A percentile compares a stretch with the other conserved stretches of the same genome.
Evolutionary conservation across 2,113 vertebrate species (phyloP).

Genomic region (Addax nasomaculatus): DNA sequence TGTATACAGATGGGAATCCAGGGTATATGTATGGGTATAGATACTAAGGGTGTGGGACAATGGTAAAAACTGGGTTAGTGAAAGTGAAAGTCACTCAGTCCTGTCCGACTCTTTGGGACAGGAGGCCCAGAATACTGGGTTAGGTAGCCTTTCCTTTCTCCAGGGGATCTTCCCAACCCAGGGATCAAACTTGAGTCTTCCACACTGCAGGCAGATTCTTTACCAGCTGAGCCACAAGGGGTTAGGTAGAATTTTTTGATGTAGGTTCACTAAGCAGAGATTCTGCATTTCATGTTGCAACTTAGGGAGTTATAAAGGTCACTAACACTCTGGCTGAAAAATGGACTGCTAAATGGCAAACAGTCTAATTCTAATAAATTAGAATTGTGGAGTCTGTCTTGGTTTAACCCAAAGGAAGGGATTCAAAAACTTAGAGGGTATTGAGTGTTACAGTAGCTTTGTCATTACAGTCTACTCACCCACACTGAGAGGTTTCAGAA

Average conservation of each 20-base stretch:
- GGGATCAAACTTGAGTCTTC: neutral
- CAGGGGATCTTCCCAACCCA: neutral
- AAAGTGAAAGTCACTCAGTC: neutral
- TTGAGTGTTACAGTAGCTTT: neutral
- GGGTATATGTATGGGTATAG: neutral
- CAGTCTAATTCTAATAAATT: neutral
- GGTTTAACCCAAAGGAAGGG: neutral
- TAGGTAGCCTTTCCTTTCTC: neutral
- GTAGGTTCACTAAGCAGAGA: neutral
- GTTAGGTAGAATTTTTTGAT: neutral
- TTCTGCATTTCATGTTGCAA: neutral
- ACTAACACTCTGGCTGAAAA: neutral
- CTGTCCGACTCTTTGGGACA: neutral
- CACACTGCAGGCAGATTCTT: fast-evolving
- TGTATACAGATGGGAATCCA: neutral
- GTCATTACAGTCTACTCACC: neutral
- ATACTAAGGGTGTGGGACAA: neutral
- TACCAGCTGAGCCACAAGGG: neutral
- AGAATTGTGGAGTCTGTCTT: neutral
- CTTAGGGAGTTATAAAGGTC: neutral
- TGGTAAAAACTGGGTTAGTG: neutral
- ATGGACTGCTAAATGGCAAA: neutral
- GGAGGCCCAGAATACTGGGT: neutral
- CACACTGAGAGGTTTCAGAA: neutral
- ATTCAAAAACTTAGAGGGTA: neutral